Conservation (phyloP, 2,797 vertebrate species). For the Tinamus major region DNA sequence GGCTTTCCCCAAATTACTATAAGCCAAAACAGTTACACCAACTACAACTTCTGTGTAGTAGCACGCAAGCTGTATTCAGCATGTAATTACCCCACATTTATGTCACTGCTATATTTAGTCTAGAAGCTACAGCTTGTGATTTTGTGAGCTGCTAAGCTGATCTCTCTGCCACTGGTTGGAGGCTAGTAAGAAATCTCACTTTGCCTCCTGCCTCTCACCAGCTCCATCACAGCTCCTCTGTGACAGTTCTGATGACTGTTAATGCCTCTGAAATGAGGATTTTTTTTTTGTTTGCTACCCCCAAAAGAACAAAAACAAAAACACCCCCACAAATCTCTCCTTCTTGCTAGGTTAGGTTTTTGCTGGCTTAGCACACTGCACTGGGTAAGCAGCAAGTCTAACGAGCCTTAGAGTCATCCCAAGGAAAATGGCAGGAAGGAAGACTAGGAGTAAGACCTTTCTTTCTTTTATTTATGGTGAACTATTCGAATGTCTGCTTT, state of each 20-base stretch:
- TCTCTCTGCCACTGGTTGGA: background rate
- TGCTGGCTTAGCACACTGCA: background rate
- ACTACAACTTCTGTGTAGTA: background rate
- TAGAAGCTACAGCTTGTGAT: background rate
- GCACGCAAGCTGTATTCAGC: background rate
- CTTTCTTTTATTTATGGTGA: background rate
- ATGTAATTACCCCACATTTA: background rate
- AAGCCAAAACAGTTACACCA: background rate
- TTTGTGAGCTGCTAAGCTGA: background rate
- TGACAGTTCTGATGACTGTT: background rate
- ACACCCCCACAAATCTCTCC: background rate
- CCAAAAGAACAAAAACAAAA: background rate
- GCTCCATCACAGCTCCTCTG: background rate
- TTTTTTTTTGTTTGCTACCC: background rate
- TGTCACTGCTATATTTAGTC: background rate
- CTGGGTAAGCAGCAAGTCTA: background rate
- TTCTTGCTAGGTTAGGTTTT: background rate
- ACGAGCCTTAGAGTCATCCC: background rate
- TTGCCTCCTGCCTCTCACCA: background rate
- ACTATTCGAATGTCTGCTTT: background rate
- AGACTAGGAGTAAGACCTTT: fast-evolving
- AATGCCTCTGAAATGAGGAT: background rate
- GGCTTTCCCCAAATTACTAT: background rate
- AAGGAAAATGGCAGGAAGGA: background rate
- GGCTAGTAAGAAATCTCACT: background rate